A percentile compares a stretch with the other conserved stretches of the same genome.
Conservation (phyloP, 1,140 invertebrate genomes). For the Trachymyrmex septentrionalis region DNA sequence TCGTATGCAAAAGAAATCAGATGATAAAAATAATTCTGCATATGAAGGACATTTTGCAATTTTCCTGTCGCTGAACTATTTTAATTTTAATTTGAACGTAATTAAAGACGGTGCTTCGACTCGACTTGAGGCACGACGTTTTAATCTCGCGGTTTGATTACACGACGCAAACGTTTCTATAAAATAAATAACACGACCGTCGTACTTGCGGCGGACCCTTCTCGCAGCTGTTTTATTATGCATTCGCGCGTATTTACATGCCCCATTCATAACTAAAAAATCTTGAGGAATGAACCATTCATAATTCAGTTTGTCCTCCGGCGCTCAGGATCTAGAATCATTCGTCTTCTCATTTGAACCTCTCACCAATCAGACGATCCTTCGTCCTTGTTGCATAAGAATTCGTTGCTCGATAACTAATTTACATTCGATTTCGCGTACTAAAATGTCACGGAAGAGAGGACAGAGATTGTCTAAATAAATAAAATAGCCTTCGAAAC, state of each 20-base stretch:
- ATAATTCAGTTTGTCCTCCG: constrained; percentile 44
- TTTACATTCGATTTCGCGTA: constrained; percentile 45
- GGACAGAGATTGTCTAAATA: constrained; percentile 17
- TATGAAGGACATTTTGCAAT: constrained; percentile 11
- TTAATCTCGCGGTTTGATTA: constrained; percentile 58
- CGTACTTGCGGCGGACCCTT: background rate
- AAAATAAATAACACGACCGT: constrained; percentile 52
- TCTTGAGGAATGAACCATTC: constrained; percentile 49
- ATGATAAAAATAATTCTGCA: constrained; percentile 6
- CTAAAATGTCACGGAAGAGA: background rate
- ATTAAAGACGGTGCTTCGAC: constrained; percentile 45
- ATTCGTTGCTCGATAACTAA: constrained; percentile 54
- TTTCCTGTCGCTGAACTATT: constrained; percentile 18
- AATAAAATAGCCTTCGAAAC: constrained; percentile 45
- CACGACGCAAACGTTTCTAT: constrained; percentile 53
- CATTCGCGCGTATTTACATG: constrained; percentile 60
- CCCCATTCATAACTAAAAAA: constrained; percentile 59
- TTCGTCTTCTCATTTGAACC: constrained; percentile 31
- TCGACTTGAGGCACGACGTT: constrained; percentile 48
- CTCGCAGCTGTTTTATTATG: constrained; percentile 55
- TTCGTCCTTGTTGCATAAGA: constrained; percentile 21
- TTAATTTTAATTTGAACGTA: constrained; percentile 47
- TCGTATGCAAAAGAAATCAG: background rate
- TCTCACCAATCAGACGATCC: constrained; percentile 27
- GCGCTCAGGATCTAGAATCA: constrained; percentile 31